Conservation (phyloP, 2,797 vertebrate genomes). For the Microcaecilia unicolor region DNA sequence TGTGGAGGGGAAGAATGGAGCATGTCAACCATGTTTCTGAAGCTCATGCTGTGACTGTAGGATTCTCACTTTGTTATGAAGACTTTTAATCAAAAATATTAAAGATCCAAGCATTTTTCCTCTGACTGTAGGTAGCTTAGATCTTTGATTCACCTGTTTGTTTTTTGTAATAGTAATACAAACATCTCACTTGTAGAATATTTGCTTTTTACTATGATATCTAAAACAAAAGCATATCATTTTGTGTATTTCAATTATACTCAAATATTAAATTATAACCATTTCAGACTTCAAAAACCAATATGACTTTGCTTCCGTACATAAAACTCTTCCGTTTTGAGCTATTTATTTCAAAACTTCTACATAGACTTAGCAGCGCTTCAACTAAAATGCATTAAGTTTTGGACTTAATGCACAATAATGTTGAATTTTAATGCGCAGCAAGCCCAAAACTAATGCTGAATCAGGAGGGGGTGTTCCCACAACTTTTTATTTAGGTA, state of each 20-base stretch:
- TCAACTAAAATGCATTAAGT: too few species aligned
- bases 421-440: too few species aligned
- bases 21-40: slow-evolving; percentile 21
- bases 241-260: neutral
- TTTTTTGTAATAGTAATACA: slow-evolving; percentile 21
- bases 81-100: slow-evolving; percentile 28
- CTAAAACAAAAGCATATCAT: neutral
- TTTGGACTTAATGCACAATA: too few species aligned
- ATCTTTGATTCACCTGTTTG: slow-evolving; percentile 22
- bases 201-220: slow-evolving; percentile 3
- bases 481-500: too few species aligned
- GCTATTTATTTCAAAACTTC: too few species aligned
- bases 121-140: slow-evolving; percentile 24
- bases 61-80: slow-evolving; percentile 37
- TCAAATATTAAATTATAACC: too few species aligned
- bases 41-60: slow-evolving; percentile 25
- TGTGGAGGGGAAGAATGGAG: slow-evolving; percentile 8
- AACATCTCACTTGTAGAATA: neutral
- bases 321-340: too few species aligned
- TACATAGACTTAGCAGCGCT: too few species aligned
- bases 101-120: slow-evolving; percentile 23
- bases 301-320: too few species aligned
- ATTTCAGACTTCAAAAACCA: too few species aligned
- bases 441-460: too few species aligned
- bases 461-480: too few species aligned